Base-by-base conservation (phyloP, 2,888 invertebrate genomes). In the Heliconius charithonia region DNA sequence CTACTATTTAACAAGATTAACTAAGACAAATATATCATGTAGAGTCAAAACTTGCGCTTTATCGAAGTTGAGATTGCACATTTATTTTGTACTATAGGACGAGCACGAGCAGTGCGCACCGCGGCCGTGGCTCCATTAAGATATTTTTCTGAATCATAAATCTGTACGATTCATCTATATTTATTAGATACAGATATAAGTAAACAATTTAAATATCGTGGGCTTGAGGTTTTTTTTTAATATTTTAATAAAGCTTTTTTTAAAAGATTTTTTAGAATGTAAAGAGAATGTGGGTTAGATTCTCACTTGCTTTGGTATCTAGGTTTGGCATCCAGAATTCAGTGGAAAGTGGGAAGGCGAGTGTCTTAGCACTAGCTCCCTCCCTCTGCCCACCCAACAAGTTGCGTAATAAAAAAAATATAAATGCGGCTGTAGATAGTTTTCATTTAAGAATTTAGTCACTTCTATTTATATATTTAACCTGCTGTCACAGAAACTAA, bases 111-210 rank as follows among this genome's bases (percentile, higher is more conserved):
- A 91, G 59, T 92, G 91, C 93, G 87, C 89, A 90, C 93, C 93
- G 90, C 93, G 87, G 89, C 90, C 93, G 93, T 16, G 51, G 51
- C 51, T 51, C 19, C 94, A 95, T 95, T 94, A 95, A 92, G 92
- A 93, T 92, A 94, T 94, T 93, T 93, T 93, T 93, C 94, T 93
- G 91, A 90, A 90, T 90, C 93, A 94, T 95, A 95, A 94, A 95
- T 95, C 94, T 93, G 91, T 94, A 94, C 92, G 91, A 91, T 88
- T 92, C 93, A 93, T 92, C 93, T 92, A 89, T 88, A 86, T 85
- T 88, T 92, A 51, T 51, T 51, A 51, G 93, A 94, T 93, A 93
- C 90, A 89, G 91, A 92, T 93, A 92, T 89, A 89, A 88, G 92
- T 91, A 91, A 92, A 91, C 89, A 90, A 87, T 83, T 81, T 83